These are phyloP conservation scores for Pteropus alecto DNA, from an alignment of 2,113 vertebrate genomes.

Conservation along the genomic window DNA sequence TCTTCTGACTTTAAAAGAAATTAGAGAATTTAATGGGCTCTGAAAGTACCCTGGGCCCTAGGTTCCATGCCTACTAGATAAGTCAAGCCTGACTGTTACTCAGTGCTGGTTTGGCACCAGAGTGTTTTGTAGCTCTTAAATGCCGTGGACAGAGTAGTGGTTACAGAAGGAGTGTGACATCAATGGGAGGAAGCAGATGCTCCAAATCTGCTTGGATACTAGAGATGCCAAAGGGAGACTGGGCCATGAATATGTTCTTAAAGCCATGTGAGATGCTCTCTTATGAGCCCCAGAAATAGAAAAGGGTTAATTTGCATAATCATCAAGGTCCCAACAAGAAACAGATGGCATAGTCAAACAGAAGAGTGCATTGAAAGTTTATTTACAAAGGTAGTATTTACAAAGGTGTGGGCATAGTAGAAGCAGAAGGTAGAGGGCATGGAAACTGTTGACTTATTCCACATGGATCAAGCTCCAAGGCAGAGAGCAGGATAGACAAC, in stretches of 20 bases:
- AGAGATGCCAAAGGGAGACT: neutral
- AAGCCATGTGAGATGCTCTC: neutral
- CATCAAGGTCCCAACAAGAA: neutral
- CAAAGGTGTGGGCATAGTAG: neutral
- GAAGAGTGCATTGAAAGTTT: neutral
- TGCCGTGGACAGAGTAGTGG: neutral
- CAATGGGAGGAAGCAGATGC: neutral
- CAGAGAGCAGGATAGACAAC: neutral
- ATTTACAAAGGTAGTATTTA: neutral
- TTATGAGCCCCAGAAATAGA: neutral
- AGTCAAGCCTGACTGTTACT: neutral
- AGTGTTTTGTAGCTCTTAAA: neutral
- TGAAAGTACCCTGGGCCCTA: neutral
- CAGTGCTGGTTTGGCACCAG: neutral
- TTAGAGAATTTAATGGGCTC: neutral
- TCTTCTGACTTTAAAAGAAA: neutral
- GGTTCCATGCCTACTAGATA: rapidly evolving
- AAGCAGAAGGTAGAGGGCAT: neutral
- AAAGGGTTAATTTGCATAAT: neutral
- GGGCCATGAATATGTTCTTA: neutral
- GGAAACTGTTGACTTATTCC: neutral
- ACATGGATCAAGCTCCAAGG: neutral
- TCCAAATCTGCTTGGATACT: neutral
- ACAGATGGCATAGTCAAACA: neutral
- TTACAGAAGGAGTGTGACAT: neutral